Conservation (phyloP, 2,797 vertebrate species). For the Anomalospiza imberbis region DNA sequence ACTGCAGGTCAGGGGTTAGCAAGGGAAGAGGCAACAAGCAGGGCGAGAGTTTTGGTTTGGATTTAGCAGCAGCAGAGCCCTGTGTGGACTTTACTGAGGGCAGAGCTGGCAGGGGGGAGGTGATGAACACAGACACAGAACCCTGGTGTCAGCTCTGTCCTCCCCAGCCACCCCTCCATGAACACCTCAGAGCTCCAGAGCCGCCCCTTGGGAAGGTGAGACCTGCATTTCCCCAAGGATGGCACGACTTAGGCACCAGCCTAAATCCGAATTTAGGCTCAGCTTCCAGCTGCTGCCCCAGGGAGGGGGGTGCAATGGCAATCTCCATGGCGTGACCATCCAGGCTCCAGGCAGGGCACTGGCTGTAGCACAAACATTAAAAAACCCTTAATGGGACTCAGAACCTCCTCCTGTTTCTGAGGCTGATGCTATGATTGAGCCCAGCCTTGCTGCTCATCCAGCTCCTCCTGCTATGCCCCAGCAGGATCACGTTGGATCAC, state of each 20-base stretch:
- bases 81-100: neutral
- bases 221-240: neutral
- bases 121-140: neutral
- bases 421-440: neutral
- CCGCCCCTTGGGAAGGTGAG: neutral
- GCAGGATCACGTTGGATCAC: neutral
- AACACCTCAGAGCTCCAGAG: neutral
- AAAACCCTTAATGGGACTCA: neutral
- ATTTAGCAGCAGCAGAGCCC: neutral
- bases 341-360: neutral
- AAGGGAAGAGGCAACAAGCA: neutral
- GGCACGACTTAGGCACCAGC: neutral
- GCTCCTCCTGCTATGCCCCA: neutral
- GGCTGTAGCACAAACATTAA: neutral
- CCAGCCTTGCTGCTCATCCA: neutral
- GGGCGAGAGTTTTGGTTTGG: neutral
- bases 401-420: neutral
- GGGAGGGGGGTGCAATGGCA: neutral
- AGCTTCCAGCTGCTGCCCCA: neutral
- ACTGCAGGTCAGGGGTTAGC: neutral
- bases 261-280: neutral
- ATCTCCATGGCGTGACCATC: neutral
- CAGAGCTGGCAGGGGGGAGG: neutral
- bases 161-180: neutral
- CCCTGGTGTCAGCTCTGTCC: neutral